These are phyloP conservation scores for Pheosia gnoma DNA, from an alignment of 2,888 invertebrate species.

Conservation along the genomic window DNA sequence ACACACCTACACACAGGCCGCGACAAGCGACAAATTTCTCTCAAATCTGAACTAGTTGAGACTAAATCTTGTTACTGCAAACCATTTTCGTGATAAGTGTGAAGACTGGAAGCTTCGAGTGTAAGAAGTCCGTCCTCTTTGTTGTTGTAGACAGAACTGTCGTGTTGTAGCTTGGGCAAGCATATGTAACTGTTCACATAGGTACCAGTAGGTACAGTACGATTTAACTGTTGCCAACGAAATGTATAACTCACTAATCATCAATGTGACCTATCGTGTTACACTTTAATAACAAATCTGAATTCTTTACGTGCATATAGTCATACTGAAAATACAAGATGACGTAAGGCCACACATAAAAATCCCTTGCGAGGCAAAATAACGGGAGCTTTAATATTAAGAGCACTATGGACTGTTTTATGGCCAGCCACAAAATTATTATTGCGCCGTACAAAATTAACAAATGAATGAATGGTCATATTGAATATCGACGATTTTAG, in stretches of 20 bases:
- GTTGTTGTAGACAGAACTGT: not conserved
- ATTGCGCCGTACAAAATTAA: constrained; percentile 72
- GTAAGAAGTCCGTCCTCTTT: constrained; percentile 23
- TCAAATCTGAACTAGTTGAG: constrained; percentile 66
- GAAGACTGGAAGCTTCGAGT: constrained; percentile 21
- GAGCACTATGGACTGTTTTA: constrained; percentile 64
- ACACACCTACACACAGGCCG: constrained; percentile 54
- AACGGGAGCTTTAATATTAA: constrained; percentile 60
- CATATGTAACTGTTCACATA: too few species aligned
- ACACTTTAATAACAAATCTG: not conserved
- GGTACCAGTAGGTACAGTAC: too few species aligned
- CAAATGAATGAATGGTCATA: constrained; percentile 73
- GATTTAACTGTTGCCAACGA: too few species aligned
- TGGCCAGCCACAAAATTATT: constrained; percentile 68
- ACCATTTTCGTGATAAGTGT: constrained; percentile 29
- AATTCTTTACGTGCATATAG: constrained; percentile 27
- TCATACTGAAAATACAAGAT: constrained; percentile 31
- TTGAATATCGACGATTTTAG: constrained; percentile 73
- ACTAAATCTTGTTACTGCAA: constrained; percentile 55
- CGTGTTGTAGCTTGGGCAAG: too few species aligned
- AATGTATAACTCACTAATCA: too few species aligned
- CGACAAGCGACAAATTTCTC: constrained; percentile 70
- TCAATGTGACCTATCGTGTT: too few species aligned
- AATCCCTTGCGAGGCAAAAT: constrained; percentile 29
- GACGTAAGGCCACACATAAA: constrained; percentile 23